phyloP scores from a whole-genome alignment of 2,113 vertebrate species.

The Lophotis ruficrista region DNA sequence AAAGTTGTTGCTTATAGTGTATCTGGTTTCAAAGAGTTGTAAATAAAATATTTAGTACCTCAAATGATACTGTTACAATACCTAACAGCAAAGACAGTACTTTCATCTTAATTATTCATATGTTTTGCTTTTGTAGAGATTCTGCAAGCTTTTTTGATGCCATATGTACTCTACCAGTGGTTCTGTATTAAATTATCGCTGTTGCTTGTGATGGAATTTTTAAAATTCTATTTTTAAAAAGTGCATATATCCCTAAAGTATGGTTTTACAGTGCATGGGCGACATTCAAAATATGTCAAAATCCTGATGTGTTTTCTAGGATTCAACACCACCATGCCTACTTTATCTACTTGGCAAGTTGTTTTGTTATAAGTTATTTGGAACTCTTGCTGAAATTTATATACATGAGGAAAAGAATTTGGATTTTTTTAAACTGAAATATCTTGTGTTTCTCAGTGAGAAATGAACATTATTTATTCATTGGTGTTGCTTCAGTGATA shows the following conservation, averaged over 20 bases:
- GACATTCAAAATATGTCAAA: neutral
- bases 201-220: neutral
- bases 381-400: neutral
- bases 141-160: neutral
- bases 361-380: neutral
- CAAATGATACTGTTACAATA: neutral
- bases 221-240: neutral
- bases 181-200: neutral
- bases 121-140: neutral
- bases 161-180: rapidly evolving
- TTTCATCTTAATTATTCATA: neutral
- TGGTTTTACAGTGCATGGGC: neutral
- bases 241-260: too few relatives aligned
- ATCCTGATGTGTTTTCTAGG: neutral
- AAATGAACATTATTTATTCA: neutral
- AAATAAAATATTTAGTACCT: neutral
- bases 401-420: neutral
- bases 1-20: neutral
- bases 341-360: neutral
- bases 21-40: neutral
- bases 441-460: neutral
- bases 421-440: neutral
- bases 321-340: neutral
- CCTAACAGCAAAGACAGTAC: neutral
- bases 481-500: neutral